These are phyloP conservation scores for Tapirus indicus DNA, from an alignment of 2,797 vertebrate genomes.

Conservation along the genomic window DNA sequence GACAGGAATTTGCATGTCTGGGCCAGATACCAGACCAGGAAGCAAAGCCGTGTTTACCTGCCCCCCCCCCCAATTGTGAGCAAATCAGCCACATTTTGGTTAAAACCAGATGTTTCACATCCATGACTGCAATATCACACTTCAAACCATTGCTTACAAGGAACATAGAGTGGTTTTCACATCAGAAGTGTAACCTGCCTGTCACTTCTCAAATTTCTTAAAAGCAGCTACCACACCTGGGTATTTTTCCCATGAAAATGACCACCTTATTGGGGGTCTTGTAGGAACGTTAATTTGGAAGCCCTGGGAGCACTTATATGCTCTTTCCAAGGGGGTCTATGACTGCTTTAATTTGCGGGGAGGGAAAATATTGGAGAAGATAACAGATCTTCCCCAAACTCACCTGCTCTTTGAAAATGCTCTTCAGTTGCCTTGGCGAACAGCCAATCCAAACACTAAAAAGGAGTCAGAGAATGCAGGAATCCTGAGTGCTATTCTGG, in stretches of 20 bases:
- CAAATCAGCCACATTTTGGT: conserved; percentile 64
- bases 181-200: conserved; percentile 46
- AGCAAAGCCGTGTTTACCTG: conserved; percentile 67
- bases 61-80: conserved; percentile 11
- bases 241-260: conserved; percentile 50
- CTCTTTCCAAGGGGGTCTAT: conserved; percentile 53
- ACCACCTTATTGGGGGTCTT: not conserved
- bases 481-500: conserved; percentile 60
- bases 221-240: conserved; percentile 27
- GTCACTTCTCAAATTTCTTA: conserved; percentile 54
- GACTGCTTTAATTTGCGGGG: conserved; percentile 45
- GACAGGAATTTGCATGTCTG: conserved; percentile 68
- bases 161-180: conserved; percentile 29
- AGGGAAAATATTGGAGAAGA: conserved; percentile 66
- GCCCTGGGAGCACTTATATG: not conserved
- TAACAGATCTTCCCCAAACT: conserved; percentile 67
- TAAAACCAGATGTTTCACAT: conserved; percentile 66
- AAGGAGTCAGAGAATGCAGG: conserved; percentile 55
- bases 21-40: conserved; percentile 60
- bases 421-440: conserved; percentile 56
- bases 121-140: conserved; percentile 23
- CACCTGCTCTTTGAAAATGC: conserved; percentile 77
- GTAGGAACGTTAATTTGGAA: conserved; percentile 54
- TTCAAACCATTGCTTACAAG: conserved; percentile 37
- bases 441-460: conserved; percentile 69